Percentiles rank a stretch among this genome's conserved stretches.
Evolutionary conservation across 23 tunicate genomes (phyloP).

Genomic region (Ciona savignyi): DNA sequence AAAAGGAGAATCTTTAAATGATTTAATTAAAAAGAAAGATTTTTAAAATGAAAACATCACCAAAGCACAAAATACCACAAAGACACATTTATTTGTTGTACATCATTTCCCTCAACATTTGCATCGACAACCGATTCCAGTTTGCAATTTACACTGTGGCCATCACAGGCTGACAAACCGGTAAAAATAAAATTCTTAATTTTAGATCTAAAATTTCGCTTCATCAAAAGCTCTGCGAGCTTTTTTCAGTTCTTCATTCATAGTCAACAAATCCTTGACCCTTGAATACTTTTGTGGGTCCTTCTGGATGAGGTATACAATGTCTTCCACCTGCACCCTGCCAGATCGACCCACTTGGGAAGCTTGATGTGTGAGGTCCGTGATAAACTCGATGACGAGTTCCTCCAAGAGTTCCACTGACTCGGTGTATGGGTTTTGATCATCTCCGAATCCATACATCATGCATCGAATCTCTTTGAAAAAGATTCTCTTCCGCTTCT

Average conservation of each 20-base stretch:
- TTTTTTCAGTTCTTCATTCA: conserved; percentile 97
- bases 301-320: conserved; percentile 90
- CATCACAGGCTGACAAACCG: no score
- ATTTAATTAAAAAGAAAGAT: background rate
- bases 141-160: no score
- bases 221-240: conserved; percentile 96
- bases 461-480: conserved; percentile 95
- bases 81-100: no score
- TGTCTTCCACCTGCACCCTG: conserved; percentile 81
- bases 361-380: conserved; percentile 79
- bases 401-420: conserved; percentile 93
- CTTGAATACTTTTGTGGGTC: conserved; percentile 79
- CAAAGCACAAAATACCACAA: background rate
- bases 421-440: conserved; percentile 98
- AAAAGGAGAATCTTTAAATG: background rate
- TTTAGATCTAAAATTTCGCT: conserved; percentile 48
- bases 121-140: no score
- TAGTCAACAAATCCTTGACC: conserved; percentile 85
- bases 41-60: background rate
- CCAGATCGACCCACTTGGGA: conserved; percentile 84
- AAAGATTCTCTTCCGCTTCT: conserved; percentile 67
- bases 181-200: background rate
- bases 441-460: conserved; percentile 99
- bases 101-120: no score
- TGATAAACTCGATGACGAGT: conserved; percentile 92